Conservation (phyloP, 2,797 vertebrate species). For the Enteromius trimaculatus region DNA sequence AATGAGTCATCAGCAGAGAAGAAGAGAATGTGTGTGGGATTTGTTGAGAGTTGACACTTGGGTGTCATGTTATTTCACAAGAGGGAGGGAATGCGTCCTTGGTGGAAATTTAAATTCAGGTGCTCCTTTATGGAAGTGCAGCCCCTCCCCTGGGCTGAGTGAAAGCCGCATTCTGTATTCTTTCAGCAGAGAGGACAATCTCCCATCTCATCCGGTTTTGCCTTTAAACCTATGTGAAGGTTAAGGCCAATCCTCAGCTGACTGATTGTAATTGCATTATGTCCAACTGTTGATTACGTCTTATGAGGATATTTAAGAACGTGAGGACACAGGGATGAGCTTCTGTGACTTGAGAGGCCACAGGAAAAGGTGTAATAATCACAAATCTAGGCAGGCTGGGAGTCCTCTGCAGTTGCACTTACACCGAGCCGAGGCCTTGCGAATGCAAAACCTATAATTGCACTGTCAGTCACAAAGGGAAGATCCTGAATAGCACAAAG, state of each 20-base stretch:
- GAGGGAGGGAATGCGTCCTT: conserved; percentile 40
- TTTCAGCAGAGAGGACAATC: conserved; percentile 33
- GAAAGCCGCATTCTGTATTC: conserved; percentile 38
- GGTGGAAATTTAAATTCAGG: conserved; percentile 48
- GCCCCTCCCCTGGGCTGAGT: conserved; percentile 27
- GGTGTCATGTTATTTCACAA: conserved; percentile 47
- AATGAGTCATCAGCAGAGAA: conserved; percentile 46
- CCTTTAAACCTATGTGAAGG: conserved; percentile 33
- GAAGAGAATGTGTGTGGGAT: conserved; percentile 30
- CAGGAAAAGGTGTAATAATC: conserved; percentile 11
- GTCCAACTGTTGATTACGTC: conserved; percentile 45
- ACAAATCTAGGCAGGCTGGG: conserved; percentile 14
- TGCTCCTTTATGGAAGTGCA: conserved; percentile 39
- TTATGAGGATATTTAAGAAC: conserved; percentile 28
- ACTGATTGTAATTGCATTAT: conserved; percentile 56
- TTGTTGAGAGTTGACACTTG: conserved; percentile 33
- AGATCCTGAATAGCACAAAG: conserved; percentile 74
- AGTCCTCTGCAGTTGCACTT: conserved; percentile 63
- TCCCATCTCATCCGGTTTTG: background rate
- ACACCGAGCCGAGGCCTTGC: conserved; percentile 70
- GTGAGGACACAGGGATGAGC: background rate
- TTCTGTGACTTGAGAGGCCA: background rate
- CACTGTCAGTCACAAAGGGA: conserved; percentile 75
- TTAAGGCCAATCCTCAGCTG: conserved; percentile 14
- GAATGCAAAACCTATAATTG: conserved; percentile 81